Base-by-base conservation (phyloP, 2,797 vertebrate species). In the Betta splendens region DNA sequence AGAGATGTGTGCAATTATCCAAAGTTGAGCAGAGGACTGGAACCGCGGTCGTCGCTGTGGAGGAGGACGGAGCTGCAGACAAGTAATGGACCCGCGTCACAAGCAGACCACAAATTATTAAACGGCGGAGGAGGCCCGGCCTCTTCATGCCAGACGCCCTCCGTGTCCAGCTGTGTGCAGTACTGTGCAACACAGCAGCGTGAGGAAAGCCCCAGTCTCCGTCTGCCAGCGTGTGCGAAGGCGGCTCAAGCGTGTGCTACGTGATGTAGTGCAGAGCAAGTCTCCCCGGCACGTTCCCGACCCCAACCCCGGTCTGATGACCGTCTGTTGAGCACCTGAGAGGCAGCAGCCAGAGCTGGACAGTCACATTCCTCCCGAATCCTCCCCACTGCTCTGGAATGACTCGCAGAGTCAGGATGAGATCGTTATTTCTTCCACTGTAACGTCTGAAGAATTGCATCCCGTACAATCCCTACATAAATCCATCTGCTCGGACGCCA, bases 201-300 rank as follows among this genome's bases (percentile, higher is more conserved):
- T 62, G 57, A 70, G 52, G 48, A 23, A 40, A 2, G n/a, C 15
- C 36, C 42, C 44, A 39, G 65, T 31, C 38, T 58, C 32, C 45
- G 13, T 25, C 40, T 16, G 7, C 25, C 29, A 37, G 38, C 43
- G 23, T 57, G 43, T 28, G 12, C 28, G 20, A 44, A 26, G 16
- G 46, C 73, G 42, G 20, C 55, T 44, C 33, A 70, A 20, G 46
- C 62, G 61, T 48, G 26, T 21, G 72, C 43, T 51, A 28, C 72
- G 57, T 79, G 64, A 79, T 45, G 37, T 40, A 51, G 66, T 28
- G 3, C 28, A 22, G 43, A 36, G 39, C 39, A 77, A 67, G 69
- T 83, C 86, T 77, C 74, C 76, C 50, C 46, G 62, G 56, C 80
- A 77, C 50, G 71, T 78, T 88, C 71, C 66, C 83, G 80, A 85